Percentiles rank a stretch among this genome's conserved stretches.
Conservation (phyloP, 1,140 invertebrate species). For the Drosophila erecta region DNA sequence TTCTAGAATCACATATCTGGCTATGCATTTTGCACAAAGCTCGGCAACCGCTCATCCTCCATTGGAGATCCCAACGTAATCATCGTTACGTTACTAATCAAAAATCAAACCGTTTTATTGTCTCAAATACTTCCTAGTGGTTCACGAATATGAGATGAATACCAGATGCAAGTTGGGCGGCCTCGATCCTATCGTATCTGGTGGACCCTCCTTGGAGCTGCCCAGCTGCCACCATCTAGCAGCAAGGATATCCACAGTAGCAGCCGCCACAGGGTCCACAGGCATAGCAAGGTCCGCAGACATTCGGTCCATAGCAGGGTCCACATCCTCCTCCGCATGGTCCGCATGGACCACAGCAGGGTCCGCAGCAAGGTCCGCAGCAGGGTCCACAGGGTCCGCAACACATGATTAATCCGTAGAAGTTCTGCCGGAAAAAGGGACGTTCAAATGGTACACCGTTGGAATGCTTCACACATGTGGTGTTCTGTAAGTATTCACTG, state of each 20-base stretch:
- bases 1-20: conserved; percentile 15
- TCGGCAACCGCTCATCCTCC: neutral
- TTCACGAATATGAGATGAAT: neutral
- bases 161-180: no score
- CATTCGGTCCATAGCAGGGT: conserved; percentile 19
- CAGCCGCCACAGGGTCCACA: conserved; percentile 29
- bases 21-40: conserved; percentile 19
- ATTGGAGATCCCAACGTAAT: neutral
- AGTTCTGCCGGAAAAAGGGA: neutral
- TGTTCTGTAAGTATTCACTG: neutral
- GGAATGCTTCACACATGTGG: neutral
- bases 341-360: conserved; percentile 16
- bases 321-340: conserved; percentile 25
- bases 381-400: conserved; percentile 32
- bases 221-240: neutral
- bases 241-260: conserved; percentile 25
- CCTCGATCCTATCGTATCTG: no score
- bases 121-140: neutral
- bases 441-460: no score
- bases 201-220: no score
- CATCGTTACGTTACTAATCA: neutral
- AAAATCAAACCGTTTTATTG: neutral
- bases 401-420: conserved; percentile 23
- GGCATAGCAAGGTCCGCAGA: conserved; percentile 25
- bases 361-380: conserved; percentile 11